These are phyloP conservation scores for Microchrysa polita DNA, from an alignment of 2,888 invertebrate species.

Conservation along the genomic window DNA sequence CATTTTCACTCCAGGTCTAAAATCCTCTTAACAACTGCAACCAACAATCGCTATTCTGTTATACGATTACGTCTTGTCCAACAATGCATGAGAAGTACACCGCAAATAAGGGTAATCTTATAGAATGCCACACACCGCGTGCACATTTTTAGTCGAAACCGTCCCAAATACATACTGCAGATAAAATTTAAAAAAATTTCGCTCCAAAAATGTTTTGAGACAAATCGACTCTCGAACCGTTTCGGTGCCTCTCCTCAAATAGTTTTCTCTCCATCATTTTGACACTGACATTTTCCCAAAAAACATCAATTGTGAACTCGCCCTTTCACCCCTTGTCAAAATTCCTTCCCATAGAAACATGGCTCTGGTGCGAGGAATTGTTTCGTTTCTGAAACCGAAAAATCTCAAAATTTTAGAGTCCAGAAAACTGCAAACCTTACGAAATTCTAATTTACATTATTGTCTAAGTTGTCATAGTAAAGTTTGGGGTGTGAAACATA, in stretches of 20 bases:
- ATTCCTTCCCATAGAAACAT: slow-evolving; percentile 50
- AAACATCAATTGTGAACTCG: slow-evolving; percentile 37
- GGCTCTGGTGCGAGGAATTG: slow-evolving; percentile 53
- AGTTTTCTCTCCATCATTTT: slow-evolving; percentile 10
- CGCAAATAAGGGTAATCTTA: too few relatives aligned
- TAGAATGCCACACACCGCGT: too few relatives aligned
- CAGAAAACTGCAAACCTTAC: slow-evolving; percentile 52
- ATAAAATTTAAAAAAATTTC: too few relatives aligned
- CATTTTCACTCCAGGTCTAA: too few relatives aligned
- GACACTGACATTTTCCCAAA: slow-evolving; percentile 25
- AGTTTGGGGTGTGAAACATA: slow-evolving; percentile 16
- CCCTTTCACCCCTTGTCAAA: slow-evolving; percentile 31
- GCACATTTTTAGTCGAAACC: too few relatives aligned
- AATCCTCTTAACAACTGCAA: too few relatives aligned
- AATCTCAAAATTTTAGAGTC: slow-evolving; percentile 54
- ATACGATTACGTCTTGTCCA: too few relatives aligned
- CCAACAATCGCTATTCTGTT: too few relatives aligned
- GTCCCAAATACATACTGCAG: too few relatives aligned
- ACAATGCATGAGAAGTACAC: too few relatives aligned
- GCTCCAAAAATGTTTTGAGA: too few relatives aligned
- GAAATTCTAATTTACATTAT: slow-evolving; percentile 50
- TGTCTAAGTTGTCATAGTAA: slow-evolving; percentile 49
- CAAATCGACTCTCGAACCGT: background rate
- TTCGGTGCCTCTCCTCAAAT: background rate
- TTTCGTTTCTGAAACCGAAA: slow-evolving; percentile 52